Evolutionary conservation across 1,140 invertebrate species (phyloP).

Genomic region (Mya arenaria): DNA sequence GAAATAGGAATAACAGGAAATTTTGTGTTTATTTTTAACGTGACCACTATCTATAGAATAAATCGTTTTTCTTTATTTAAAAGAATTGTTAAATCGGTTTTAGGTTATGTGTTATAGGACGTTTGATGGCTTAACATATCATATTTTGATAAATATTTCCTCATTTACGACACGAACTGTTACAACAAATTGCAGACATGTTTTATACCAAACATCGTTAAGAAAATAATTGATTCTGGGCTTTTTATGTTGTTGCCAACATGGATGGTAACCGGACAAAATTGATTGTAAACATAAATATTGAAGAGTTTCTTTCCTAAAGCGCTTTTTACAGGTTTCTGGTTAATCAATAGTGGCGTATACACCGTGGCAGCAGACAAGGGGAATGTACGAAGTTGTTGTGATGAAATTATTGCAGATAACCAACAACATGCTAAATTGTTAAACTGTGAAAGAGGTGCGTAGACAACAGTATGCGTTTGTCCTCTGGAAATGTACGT

Average conservation of each 20-base stretch:
- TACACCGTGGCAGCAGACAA: constrained; percentile 24
- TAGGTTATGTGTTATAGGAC: constrained; percentile 17
- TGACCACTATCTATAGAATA: constrained; percentile 26
- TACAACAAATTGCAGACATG: constrained; percentile 23
- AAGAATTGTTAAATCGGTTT: constrained; percentile 19
- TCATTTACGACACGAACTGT: constrained; percentile 10
- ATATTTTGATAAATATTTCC: constrained; percentile 30
- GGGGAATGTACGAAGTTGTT: constrained; percentile 17
- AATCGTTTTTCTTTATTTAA: constrained; percentile 25
- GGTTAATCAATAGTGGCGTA: constrained; percentile 25
- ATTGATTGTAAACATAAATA: constrained; percentile 22
- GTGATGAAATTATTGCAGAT: constrained; percentile 25
- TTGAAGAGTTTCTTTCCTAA: constrained; percentile 14
- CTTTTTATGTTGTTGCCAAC: constrained; percentile 16
- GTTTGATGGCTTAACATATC: constrained; percentile 23
- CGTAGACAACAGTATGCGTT: constrained; percentile 19
- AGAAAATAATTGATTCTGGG: constrained; percentile 15
- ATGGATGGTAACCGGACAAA: constrained; percentile 25
- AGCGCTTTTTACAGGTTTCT: constrained; percentile 21
- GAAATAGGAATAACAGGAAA: constrained; percentile 31
- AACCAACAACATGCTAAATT: constrained; percentile 22
- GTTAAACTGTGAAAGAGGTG: constrained; percentile 25
- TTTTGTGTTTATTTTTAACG: constrained; percentile 14
- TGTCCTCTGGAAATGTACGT: no score
- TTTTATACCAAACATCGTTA: constrained; percentile 19